Evolutionary conservation across 2,797 vertebrate species (phyloP).

Genomic region (Phaenicophaeus curvirostris): DNA sequence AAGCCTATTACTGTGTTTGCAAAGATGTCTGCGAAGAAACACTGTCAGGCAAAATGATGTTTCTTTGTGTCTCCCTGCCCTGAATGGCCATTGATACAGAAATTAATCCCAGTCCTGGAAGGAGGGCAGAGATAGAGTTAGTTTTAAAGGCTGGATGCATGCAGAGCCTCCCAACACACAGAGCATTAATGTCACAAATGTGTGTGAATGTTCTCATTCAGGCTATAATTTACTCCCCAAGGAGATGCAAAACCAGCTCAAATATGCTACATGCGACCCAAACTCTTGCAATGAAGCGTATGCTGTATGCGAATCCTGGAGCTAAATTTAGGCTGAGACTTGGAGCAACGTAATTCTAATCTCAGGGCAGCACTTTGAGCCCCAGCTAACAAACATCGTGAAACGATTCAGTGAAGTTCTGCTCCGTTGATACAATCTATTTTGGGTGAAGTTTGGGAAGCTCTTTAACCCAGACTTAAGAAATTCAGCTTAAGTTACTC

Average conservation of each 20-base stretch:
- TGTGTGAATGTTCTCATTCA: constrained; percentile 66
- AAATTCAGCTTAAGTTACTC: neutral
- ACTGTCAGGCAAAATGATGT: neutral
- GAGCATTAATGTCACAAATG: neutral
- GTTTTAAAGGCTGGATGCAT: neutral
- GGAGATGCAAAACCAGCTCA: constrained; percentile 46
- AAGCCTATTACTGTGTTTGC: neutral
- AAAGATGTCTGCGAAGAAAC: neutral
- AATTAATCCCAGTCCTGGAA: neutral
- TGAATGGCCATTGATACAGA: neutral
- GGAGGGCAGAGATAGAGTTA: neutral
- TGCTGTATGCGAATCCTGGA: constrained; percentile 8
- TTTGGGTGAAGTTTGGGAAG: neutral
- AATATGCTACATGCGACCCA: constrained; percentile 14
- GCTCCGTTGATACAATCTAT: neutral
- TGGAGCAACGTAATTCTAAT: neutral
- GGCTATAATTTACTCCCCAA: constrained; percentile 44
- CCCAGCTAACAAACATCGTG: neutral
- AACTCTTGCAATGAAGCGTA: neutral
- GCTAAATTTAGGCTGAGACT: constrained; percentile 51
- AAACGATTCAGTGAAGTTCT: neutral
- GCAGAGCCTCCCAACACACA: neutral
- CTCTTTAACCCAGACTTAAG: neutral
- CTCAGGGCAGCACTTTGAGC: neutral
- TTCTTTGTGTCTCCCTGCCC: neutral